phyloP scores from a whole-genome alignment of 2,888 invertebrate genomes.

The Cataglyphis cursor region DNA sequence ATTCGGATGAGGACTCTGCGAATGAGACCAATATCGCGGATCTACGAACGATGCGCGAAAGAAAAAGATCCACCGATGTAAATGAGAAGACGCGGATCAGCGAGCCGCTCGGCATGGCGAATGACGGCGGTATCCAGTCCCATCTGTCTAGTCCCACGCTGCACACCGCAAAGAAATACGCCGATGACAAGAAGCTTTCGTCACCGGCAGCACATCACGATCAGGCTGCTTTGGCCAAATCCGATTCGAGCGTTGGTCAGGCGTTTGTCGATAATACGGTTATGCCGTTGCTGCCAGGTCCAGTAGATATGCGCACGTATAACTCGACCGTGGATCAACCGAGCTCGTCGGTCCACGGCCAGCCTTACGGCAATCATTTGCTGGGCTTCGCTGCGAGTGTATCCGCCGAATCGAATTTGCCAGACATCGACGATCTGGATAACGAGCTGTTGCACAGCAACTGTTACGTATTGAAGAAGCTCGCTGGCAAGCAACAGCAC shows the following conservation, averaged over 20 bases:
- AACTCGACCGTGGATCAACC: conserved; percentile 89
- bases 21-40: conserved; percentile 92
- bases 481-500: conserved; percentile 86
- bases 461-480: conserved; percentile 18
- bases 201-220: conserved; percentile 78
- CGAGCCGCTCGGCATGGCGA: conserved; percentile 67
- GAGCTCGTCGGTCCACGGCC: conserved; percentile 87
- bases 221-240: conserved; percentile 66
- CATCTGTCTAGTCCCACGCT: conserved; percentile 75
- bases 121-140: conserved; percentile 70
- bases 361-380: conserved; percentile 90
- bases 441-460: conserved; percentile 92
- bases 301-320: conserved; percentile 96
- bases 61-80: conserved; percentile 88
- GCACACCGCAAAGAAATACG: conserved; percentile 74
- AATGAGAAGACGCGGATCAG: conserved; percentile 83
- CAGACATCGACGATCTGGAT: conserved; percentile 93
- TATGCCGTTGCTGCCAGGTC: conserved; percentile 93
- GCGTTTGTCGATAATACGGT: conserved; percentile 89
- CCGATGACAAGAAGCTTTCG: conserved; percentile 80
- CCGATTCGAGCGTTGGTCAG: conserved; percentile 80
- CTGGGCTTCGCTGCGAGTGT: conserved; percentile 91
- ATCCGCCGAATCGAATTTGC: conserved; percentile 90
- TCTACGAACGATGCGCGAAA: conserved; percentile 93
- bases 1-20: conserved; percentile 94